These are phyloP conservation scores for Sebastes wilsoni DNA, from an alignment of 2,797 vertebrate genomes.

Conservation along the genomic window DNA sequence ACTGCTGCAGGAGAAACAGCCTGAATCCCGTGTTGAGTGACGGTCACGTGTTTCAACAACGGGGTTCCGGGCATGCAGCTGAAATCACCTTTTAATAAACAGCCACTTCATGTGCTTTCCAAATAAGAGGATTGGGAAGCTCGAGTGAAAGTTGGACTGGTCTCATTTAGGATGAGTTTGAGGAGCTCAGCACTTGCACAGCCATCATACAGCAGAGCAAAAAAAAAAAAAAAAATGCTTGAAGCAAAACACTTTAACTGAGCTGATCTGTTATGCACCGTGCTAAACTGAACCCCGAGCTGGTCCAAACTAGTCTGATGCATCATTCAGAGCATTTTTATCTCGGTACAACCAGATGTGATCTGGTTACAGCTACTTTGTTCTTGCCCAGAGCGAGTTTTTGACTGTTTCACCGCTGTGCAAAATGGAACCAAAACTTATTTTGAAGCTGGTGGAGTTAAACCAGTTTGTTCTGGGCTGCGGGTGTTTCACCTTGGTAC, in stretches of 20 bases:
- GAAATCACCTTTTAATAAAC: constrained; percentile 62
- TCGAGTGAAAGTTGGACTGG: constrained; percentile 41
- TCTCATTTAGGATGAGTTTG: constrained; percentile 31
- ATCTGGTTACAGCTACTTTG: constrained; percentile 53
- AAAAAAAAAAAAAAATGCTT: constrained; percentile 24
- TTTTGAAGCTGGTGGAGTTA: constrained; percentile 10
- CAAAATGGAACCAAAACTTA: constrained; percentile 59
- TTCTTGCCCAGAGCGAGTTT: constrained; percentile 29
- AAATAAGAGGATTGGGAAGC: constrained; percentile 44
- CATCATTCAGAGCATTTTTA: constrained; percentile 35
- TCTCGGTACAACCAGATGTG: constrained; percentile 56
- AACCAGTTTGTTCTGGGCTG: constrained; percentile 32
- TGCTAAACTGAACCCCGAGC: constrained; percentile 35
- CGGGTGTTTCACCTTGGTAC: constrained; percentile 35
- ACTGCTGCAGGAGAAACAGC: constrained; percentile 49
- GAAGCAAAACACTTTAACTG: constrained; percentile 51
- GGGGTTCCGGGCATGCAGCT: constrained; percentile 49
- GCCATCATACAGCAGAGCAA: constrained; percentile 55
- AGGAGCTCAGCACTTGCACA: constrained; percentile 63
- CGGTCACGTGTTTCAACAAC: constrained; percentile 52
- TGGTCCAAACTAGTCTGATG: constrained; percentile 40
- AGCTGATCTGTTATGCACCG: constrained; percentile 41
- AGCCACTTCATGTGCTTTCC: constrained; percentile 53
- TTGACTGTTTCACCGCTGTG: constrained; percentile 25
- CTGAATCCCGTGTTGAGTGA: constrained; percentile 53